These are phyloP conservation scores for Poecilia gillii DNA, from an alignment of 2,797 vertebrate genomes.

Conservation along the genomic window DNA sequence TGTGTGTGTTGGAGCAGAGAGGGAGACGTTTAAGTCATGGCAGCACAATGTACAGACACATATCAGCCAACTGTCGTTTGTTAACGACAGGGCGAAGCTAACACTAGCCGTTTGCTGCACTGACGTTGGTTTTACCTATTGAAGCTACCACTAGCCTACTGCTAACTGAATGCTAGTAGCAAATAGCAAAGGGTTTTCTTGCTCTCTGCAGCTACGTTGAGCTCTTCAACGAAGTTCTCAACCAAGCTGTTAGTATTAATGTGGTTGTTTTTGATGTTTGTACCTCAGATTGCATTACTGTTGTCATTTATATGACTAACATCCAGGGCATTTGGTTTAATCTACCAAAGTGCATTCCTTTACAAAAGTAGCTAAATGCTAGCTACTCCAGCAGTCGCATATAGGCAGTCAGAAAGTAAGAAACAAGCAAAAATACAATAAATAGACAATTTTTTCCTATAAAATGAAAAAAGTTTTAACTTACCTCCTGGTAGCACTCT, in stretches of 20 bases:
- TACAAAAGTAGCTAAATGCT: slow-evolving; percentile 73
- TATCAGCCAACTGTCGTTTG: slow-evolving; percentile 69
- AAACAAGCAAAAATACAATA: background rate
- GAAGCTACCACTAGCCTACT: slow-evolving; percentile 66
- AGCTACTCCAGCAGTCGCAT: slow-evolving; percentile 46
- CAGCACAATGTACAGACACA: slow-evolving; percentile 75
- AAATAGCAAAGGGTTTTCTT: slow-evolving; percentile 30
- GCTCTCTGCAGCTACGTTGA: slow-evolving; percentile 25
- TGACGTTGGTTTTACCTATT: slow-evolving; percentile 60
- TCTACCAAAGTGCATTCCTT: slow-evolving; percentile 99
- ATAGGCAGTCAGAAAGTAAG: slow-evolving; percentile 9
- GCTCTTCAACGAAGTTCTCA: slow-evolving; percentile 23
- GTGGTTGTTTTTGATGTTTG: slow-evolving; percentile 79
- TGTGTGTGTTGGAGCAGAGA: slow-evolving; percentile 4
- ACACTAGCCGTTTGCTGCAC: slow-evolving; percentile 74
- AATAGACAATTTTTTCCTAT: background rate
- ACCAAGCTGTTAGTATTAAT: slow-evolving; percentile 56
- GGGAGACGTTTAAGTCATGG: slow-evolving; percentile 43
- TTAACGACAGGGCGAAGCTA: slow-evolving; percentile 63
- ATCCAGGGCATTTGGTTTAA: slow-evolving; percentile 95
- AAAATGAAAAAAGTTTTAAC: slow-evolving; percentile 6
- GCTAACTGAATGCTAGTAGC: slow-evolving; percentile 64
- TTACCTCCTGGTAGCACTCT: slow-evolving; percentile 55
- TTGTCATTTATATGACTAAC: slow-evolving; percentile 66
- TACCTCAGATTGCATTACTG: slow-evolving; percentile 90